A percentile compares a stretch with the other conserved stretches of the same genome.
Evolutionary conservation across 2,113 vertebrate genomes (phyloP).

Genomic region (Neotragus pygmaeus): DNA sequence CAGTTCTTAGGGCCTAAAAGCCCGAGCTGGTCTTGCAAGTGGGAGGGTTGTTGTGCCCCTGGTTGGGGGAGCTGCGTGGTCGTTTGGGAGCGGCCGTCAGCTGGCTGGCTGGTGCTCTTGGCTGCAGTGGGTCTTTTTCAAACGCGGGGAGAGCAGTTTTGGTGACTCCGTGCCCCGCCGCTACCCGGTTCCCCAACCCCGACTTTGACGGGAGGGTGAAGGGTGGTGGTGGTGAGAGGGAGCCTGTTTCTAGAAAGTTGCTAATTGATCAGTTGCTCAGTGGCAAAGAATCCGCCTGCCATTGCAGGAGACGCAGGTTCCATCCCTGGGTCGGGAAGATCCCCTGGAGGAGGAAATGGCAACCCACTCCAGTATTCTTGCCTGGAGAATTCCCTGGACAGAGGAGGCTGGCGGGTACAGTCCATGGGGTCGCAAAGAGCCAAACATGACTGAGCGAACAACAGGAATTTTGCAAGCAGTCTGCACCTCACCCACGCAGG

Average conservation of each 20-base stretch:
- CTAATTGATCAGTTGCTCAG: background rate
- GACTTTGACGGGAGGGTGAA: background rate
- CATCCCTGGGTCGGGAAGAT: background rate
- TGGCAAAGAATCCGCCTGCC: background rate
- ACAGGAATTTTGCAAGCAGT: background rate
- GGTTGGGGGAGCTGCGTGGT: background rate
- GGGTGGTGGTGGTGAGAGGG: background rate
- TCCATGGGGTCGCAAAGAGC: background rate
- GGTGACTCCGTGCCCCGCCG: accelerated
- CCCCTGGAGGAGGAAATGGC: background rate
- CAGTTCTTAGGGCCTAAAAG: background rate
- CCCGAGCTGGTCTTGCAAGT: background rate
- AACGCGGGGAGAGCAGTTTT: background rate
- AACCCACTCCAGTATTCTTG: background rate
- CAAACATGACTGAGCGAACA: background rate
- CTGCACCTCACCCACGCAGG: background rate
- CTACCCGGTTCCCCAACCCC: accelerated
- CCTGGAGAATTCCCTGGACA: background rate
- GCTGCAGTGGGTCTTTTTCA: background rate
- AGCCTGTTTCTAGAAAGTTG: accelerated
- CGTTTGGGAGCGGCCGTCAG: accelerated
- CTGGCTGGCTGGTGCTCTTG: background rate
- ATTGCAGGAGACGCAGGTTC: background rate
- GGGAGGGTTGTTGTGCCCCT: background rate
- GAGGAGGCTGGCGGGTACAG: background rate